Evolutionary conservation across 2,888 invertebrate species (phyloP).

Genomic region (Alcis repandata): DNA sequence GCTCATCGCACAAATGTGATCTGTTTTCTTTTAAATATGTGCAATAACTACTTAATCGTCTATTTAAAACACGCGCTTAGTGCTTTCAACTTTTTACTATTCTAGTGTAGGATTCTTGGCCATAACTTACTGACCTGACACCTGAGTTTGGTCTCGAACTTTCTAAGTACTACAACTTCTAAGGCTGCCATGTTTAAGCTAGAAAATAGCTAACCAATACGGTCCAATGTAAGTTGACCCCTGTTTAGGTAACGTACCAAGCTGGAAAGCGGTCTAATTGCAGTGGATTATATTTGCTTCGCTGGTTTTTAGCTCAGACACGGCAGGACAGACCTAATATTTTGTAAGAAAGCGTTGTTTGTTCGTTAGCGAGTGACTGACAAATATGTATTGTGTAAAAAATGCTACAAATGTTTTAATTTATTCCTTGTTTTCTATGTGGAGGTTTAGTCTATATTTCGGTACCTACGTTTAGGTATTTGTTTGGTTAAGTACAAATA

Average conservation of each 20-base stretch:
- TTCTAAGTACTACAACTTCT: conserved; percentile 32
- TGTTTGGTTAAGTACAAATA: neutral
- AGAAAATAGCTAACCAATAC: no score
- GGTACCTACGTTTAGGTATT: neutral
- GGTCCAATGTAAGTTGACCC: no score
- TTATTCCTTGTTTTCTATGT: neutral
- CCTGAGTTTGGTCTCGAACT: conserved; percentile 38
- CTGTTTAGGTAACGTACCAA: no score
- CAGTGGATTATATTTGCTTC: no score
- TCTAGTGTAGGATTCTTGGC: conserved; percentile 52
- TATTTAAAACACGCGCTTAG: conserved; percentile 60
- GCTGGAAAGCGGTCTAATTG: no score
- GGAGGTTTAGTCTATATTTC: neutral
- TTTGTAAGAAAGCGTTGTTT: conserved; percentile 53
- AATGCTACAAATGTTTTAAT: conserved; percentile 62
- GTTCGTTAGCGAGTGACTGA: conserved; percentile 59
- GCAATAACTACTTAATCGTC: conserved; percentile 60
- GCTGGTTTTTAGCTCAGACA: no score
- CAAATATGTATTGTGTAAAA: conserved; percentile 46
- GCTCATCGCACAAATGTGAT: conserved; percentile 68
- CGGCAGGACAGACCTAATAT: conserved; percentile 19
- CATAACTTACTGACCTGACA: conserved; percentile 61
- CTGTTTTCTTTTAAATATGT: conserved; percentile 58
- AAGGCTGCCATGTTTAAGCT: conserved; percentile 2
- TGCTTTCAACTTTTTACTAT: conserved; percentile 60